Percentiles rank a stretch among this genome's conserved stretches.
Evolutionary conservation across 2,888 invertebrate species (phyloP).

Genomic region (Hydrotaea cyrtoneurina): DNA sequence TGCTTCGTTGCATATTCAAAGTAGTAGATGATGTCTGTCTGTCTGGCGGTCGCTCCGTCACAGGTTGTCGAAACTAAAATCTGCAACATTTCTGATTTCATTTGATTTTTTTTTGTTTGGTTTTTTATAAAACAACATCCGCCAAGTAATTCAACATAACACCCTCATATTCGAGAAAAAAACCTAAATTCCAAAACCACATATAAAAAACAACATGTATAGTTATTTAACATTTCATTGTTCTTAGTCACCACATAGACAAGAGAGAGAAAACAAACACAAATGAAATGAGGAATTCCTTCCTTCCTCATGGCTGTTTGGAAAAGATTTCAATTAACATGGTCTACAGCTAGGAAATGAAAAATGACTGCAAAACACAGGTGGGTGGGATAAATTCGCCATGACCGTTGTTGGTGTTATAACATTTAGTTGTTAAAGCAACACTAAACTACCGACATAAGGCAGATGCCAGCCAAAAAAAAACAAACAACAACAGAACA

Average conservation of each 20-base stretch:
- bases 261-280: neutral
- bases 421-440: too few species aligned
- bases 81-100: conserved; percentile 17
- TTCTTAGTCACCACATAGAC: conserved; percentile 9
- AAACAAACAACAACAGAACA: too few species aligned
- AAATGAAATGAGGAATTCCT: conserved; percentile 15
- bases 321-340: conserved; percentile 22
- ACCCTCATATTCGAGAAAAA: neutral
- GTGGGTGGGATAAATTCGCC: neutral
- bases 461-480: too few species aligned
- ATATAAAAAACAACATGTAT: too few species aligned
- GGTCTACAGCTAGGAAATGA: conserved; percentile 6
- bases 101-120: neutral
- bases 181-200: neutral
- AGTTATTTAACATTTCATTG: conserved; percentile 9
- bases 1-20: conserved; percentile 56
- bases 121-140: conserved; percentile 17
- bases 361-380: neutral
- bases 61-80: conserved; percentile 25
- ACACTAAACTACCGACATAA: neutral
- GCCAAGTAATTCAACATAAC: conserved; percentile 25
- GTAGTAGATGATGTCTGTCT: neutral
- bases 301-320: neutral
- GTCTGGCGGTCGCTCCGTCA: too few species aligned
- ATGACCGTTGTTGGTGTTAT: neutral